Conservation (phyloP, 2,888 invertebrate species). For the Clanis bilineata region DNA sequence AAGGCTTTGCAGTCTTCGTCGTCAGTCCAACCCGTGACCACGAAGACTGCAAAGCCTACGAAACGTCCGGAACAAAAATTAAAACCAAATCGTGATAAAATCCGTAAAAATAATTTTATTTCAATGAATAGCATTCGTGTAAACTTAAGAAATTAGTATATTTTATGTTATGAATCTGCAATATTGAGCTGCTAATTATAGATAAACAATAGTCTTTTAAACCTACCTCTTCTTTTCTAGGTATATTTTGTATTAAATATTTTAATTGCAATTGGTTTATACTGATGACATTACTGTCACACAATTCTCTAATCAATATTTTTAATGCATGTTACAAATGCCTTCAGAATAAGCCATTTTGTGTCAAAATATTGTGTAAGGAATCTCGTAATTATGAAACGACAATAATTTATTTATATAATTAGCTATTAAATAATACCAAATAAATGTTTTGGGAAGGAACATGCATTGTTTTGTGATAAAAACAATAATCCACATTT, state of each 20-base stretch:
- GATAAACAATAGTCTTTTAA: neutral
- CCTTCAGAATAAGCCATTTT: constrained; percentile 24
- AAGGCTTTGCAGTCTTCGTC: no score
- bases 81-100: no score
- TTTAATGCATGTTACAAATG: neutral
- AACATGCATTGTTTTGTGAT: constrained; percentile 28
- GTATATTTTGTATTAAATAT: neutral
- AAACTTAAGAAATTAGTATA: no score
- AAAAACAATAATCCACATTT: constrained; percentile 44
- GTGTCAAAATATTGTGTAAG: constrained; percentile 28
- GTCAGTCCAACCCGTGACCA: no score
- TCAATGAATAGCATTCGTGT: no score
- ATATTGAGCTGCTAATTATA: no score
- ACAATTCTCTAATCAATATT: neutral
- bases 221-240: constrained; percentile 6
- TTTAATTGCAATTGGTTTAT: neutral
- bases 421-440: constrained; percentile 28
- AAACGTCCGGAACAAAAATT: no score
- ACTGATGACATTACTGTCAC: constrained; percentile 1
- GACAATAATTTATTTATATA: constrained; percentile 57
- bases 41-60: no score
- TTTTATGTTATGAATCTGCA: no score
- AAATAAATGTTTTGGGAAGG: constrained; percentile 29
- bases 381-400: constrained; percentile 36
- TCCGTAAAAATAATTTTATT: no score